phyloP scores from a whole-genome alignment of 2,888 invertebrate genomes.

The Monochamus alternatus region DNA sequence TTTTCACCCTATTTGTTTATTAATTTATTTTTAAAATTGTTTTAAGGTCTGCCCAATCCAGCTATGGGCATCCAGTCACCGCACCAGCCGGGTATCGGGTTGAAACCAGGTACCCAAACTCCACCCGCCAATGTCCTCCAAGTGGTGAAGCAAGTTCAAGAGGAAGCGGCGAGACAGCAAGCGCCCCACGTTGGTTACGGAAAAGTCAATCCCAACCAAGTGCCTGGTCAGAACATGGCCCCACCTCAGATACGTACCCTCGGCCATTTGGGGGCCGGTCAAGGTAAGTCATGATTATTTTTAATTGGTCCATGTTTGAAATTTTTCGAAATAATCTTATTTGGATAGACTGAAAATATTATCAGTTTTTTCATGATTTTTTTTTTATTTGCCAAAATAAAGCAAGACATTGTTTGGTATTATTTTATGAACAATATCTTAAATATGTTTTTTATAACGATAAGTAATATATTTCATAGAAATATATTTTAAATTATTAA shows the following conservation, averaged over 20 bases:
- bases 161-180: conserved; percentile 92
- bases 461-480: too few relatives aligned
- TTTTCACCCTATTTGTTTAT: not conserved
- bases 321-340: too few relatives aligned
- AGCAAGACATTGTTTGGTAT: too few relatives aligned
- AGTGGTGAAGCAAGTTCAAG: conserved; percentile 81
- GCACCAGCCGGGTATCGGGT: conserved; percentile 68
- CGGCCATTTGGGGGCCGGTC: conserved; percentile 66
- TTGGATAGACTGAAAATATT: too few relatives aligned
- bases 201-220: conserved; percentile 78
- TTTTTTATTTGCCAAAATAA: too few relatives aligned
- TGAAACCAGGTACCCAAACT: conserved; percentile 79
- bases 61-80: conserved; percentile 72
- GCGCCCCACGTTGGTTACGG: conserved; percentile 85
- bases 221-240: conserved; percentile 74
- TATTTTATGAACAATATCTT: too few relatives aligned
- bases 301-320: too few relatives aligned
- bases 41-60: conserved; percentile 68
- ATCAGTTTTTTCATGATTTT: too few relatives aligned
- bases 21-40: not conserved
- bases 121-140: conserved; percentile 89
- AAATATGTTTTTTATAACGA: too few relatives aligned
- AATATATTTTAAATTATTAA: too few relatives aligned
- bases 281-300: conserved; percentile 65
- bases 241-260: conserved; percentile 73